Conservation (phyloP, 2,888 invertebrate species). For the Drosophila paranaensis region DNA sequence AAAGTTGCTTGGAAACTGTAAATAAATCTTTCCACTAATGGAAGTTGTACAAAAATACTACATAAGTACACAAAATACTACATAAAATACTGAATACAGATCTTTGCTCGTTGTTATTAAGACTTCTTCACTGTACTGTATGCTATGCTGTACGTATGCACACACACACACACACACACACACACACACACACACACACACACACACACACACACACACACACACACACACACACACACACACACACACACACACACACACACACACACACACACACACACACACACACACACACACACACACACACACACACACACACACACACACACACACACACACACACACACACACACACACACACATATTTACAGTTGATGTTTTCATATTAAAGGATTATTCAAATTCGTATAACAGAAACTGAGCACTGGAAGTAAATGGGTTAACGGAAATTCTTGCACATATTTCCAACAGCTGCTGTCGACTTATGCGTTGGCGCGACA, state of each 20-base stretch:
- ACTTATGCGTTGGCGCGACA: constrained; percentile 29
- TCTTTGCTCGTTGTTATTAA: background rate
- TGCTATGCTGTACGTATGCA: background rate
- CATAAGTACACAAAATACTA: too few relatives aligned
- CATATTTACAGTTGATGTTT: background rate
- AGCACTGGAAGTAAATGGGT: constrained; percentile 12
- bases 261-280: too few relatives aligned
- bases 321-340: too few relatives aligned
- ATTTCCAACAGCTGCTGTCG: constrained; percentile 68
- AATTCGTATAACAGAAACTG: background rate
- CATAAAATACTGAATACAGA: too few relatives aligned
- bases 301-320: too few relatives aligned
- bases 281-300: too few relatives aligned
- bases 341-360: background rate
- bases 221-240: too few relatives aligned
- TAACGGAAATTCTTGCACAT: constrained; percentile 41
- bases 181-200: too few relatives aligned
- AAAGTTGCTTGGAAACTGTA: background rate
- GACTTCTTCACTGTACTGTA: background rate
- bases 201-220: too few relatives aligned
- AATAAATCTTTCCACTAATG: background rate
- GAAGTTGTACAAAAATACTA: background rate
- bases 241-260: too few relatives aligned
- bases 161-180: too few relatives aligned
- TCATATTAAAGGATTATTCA: constrained; percentile 7